Base-by-base conservation (phyloP, 2,113 vertebrate species). In the Bujurquina vittata region DNA sequence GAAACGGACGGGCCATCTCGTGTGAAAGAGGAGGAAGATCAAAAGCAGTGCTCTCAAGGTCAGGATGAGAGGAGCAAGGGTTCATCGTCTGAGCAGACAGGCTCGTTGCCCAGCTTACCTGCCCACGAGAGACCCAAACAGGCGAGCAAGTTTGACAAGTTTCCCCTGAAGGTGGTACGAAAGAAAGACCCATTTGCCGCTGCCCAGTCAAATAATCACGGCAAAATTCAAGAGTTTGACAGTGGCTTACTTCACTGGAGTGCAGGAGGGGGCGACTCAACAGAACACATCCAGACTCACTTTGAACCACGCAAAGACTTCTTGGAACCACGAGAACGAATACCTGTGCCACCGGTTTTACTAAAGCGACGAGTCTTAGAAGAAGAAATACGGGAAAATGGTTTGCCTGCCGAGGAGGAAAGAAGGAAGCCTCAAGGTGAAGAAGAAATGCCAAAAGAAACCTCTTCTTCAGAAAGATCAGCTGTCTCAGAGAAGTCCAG, bases 251-350 rank as follows among this genome's bases (percentile, higher is more conserved):
- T 98, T 84, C 98, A 99, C 92, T 99, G 98, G 98, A 97, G 97
- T 78, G 97, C 99, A 31, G 98, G 98, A 73, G 98, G 98, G 0
- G 98, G 98, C 8, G 98, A 99, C 78, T 99, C 97, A 79, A 99
- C 98, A 20, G 98, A 99, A 88, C 98, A 99, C 93, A 99, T 99
- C 87, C 98, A 99, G 94, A 99, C 98, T 86, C 98, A 99, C 95
- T 99, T 99, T 62, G 98, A 99, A 90, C 97, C 97, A 88, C 96
- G 96, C 83, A 94, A 89, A 12, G 96, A 97, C 88, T 96, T 97
- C 79, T 91, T 96, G 79, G 93, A 92, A 75, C 88, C 91, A 72
- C 95, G 96, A 65, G 96, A 95, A 91, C 93, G 95, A 84, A 92
- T 92, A 84, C 92, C 94, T 12, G 94, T 95, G 87, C 91, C 81